Conservation (phyloP, 2,113 vertebrate genomes). For the Hydropotes inermis region DNA sequence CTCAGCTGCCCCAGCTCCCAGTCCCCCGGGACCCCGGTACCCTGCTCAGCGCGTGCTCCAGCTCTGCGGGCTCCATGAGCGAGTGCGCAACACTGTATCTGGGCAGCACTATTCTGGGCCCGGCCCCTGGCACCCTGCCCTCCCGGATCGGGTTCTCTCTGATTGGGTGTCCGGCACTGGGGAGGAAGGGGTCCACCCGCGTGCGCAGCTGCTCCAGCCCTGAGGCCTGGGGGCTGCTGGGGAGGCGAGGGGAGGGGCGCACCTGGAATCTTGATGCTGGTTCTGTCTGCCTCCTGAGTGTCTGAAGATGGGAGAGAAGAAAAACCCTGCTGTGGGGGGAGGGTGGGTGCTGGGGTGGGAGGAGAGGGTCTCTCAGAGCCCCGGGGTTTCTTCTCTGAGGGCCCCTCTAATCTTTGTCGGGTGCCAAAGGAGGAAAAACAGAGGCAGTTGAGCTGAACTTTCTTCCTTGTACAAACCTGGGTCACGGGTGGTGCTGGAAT, state of each 20-base stretch:
- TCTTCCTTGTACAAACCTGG: neutral
- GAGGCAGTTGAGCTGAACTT: neutral
- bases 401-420: neutral
- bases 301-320: neutral
- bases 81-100: neutral
- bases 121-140: constrained; percentile 23
- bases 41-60: neutral
- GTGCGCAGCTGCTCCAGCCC: neutral
- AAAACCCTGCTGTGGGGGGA: neutral
- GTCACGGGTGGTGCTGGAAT: neutral
- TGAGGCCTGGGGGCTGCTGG: neutral
- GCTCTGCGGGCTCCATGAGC: constrained; percentile 35
- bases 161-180: constrained; percentile 40
- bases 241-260: neutral
- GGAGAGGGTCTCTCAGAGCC: neutral
- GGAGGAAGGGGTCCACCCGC: neutral
- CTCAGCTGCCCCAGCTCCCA: neutral
- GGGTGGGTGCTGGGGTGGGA: neutral
- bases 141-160: constrained; percentile 53
- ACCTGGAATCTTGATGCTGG: neutral
- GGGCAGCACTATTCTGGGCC: constrained; percentile 68
- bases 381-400: neutral
- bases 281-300: neutral
- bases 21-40: constrained; percentile 34
- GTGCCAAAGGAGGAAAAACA: neutral